Percentiles rank a stretch among this genome's conserved stretches.
These are phyloP conservation scores for Epiblema foenella DNA, from an alignment of 2,888 invertebrate species.

Conservation along the genomic window DNA sequence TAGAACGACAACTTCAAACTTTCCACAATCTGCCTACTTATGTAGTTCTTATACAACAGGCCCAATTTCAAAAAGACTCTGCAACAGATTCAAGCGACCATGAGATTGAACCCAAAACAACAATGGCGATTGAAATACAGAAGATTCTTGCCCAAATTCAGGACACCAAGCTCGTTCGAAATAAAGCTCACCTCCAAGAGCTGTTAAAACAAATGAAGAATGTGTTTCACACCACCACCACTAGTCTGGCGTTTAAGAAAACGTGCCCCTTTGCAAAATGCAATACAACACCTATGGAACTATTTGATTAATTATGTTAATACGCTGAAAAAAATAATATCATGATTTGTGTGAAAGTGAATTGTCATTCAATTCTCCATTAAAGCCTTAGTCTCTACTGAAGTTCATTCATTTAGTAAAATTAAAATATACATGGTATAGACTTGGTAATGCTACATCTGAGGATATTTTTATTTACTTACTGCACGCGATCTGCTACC, in stretches of 20 bases:
- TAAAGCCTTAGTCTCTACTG: neutral
- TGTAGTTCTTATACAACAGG: constrained; percentile 54
- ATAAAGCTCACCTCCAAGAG: constrained; percentile 53
- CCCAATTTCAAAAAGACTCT: constrained; percentile 44
- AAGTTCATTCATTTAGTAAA: neutral
- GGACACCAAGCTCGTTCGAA: constrained; percentile 55
- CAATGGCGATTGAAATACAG: constrained; percentile 59
- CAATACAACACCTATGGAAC: neutral
- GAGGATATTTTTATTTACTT: too few species aligned
- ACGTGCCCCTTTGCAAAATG: constrained; percentile 11
- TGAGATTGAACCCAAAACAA: constrained; percentile 46
- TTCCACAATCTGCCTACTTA: constrained; percentile 23
- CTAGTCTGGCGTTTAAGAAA: neutral
- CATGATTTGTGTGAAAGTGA: neutral
- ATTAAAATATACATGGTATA: too few species aligned
- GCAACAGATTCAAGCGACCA: constrained; percentile 27
- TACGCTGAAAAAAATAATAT: neutral
- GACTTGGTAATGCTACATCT: too few species aligned
- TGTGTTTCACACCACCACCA: constrained; percentile 55
- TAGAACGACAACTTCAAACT: constrained; percentile 50
- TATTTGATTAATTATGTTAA: neutral
- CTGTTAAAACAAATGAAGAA: constrained; percentile 59
- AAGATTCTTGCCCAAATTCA: constrained; percentile 59
- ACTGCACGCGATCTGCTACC: too few species aligned
- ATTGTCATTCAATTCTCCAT: constrained; percentile 1